A percentile compares a stretch with the other conserved stretches of the same genome.
Evolutionary conservation across 2,113 vertebrate genomes (phyloP).

Genomic region (Phylloscopus trochiloides): DNA sequence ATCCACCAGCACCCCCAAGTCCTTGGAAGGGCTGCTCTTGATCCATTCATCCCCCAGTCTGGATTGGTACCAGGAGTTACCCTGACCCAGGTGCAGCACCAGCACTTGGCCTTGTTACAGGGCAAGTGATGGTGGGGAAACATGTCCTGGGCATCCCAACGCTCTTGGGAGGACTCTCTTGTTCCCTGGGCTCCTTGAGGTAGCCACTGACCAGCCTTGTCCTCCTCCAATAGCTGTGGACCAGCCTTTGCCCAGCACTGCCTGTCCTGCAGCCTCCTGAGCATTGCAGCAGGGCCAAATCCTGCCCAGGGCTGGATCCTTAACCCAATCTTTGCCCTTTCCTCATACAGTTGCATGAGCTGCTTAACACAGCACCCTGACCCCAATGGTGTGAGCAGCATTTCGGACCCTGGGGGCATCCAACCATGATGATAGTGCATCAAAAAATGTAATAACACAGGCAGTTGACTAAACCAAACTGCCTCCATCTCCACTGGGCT

Average conservation of each 20-base stretch:
- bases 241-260: accelerated
- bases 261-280: background rate
- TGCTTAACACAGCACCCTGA: no score
- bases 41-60: accelerated
- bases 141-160: accelerated
- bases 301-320: background rate
- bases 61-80: background rate
- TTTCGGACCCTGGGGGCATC: accelerated
- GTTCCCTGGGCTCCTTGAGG: background rate
- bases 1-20: background rate
- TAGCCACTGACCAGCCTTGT: background rate
- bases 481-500: background rate
- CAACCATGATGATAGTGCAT: background rate
- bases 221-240: accelerated
- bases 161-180: no score
- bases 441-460: background rate
- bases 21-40: background rate
- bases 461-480: background rate
- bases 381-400: accelerated
- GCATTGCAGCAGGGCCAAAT: background rate
- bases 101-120: background rate
- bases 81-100: background rate
- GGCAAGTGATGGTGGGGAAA: background rate
- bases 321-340: accelerated
- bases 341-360: accelerated